These are phyloP conservation scores for Rousettus leschenaultii DNA, from an alignment of 2,113 vertebrate species.

Conservation along the genomic window DNA sequence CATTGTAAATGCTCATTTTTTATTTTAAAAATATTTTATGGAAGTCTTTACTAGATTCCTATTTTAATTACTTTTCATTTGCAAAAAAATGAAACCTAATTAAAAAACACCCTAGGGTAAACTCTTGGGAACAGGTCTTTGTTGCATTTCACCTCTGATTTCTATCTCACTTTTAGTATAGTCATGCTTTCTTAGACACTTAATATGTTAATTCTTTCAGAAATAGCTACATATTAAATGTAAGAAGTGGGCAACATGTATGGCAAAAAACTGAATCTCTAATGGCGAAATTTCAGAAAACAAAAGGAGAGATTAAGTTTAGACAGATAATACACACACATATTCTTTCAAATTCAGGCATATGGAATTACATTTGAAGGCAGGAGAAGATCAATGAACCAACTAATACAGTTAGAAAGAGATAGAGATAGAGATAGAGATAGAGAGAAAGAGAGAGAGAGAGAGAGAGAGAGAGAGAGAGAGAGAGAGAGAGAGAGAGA, in stretches of 20 bases:
- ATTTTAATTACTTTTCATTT: conserved; percentile 67
- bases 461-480: too few species aligned
- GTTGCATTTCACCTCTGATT: neutral
- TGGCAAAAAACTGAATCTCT: neutral
- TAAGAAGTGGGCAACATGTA: neutral
- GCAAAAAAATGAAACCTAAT: conserved; percentile 56
- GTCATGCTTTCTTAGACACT: neutral
- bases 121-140: neutral
- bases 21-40: conserved; percentile 56
- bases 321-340: neutral
- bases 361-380: neutral
- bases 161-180: neutral
- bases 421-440: too few species aligned
- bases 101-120: conserved; percentile 34
- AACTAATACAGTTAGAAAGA: neutral
- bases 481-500: neutral
- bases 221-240: neutral
- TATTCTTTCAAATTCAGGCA: neutral
- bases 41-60: conserved; percentile 47
- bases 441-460: neutral
- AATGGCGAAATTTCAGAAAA: conserved; percentile 7
- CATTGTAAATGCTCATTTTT: conserved; percentile 31
- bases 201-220: neutral
- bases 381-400: neutral
- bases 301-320: neutral